Percentiles rank a stretch among this genome's conserved stretches.
These are phyloP conservation scores for Drosophila carrolli DNA, from an alignment of 1,140 invertebrate species.

Conservation along the genomic window DNA sequence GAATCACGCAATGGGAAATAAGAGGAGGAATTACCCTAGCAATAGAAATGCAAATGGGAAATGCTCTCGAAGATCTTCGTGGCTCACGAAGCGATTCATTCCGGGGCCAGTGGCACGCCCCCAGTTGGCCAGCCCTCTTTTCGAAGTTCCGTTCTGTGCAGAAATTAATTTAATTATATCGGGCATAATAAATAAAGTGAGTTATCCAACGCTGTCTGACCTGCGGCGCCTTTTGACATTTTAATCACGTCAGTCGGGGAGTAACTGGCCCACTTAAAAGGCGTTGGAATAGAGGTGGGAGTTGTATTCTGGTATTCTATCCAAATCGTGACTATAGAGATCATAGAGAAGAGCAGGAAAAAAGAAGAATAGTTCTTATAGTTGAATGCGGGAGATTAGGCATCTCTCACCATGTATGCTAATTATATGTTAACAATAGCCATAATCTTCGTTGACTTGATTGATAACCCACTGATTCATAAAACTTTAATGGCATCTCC, in stretches of 20 bases:
- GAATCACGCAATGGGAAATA: constrained; percentile 65
- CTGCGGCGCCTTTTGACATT: constrained; percentile 60
- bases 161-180: constrained; percentile 78
- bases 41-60: constrained; percentile 63
- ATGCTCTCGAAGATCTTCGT: constrained; percentile 57
- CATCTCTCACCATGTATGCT: not conserved
- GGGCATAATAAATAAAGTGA: constrained; percentile 71
- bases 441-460: constrained; percentile 7
- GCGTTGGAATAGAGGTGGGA: constrained; percentile 30
- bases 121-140: not conserved
- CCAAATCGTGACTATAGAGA: constrained; percentile 16
- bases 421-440: constrained; percentile 3
- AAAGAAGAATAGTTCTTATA: not conserved
- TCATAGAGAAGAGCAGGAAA: constrained; percentile 15
- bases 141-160: constrained; percentile 17
- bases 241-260: constrained; percentile 67
- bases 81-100: constrained; percentile 70
- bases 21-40: constrained; percentile 18
- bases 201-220: constrained; percentile 51
- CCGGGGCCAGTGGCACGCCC: constrained; percentile 56
- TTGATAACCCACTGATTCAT: constrained; percentile 49
- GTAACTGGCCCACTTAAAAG: constrained; percentile 54
- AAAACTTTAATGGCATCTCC: constrained; percentile 23
- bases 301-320: constrained; percentile 9
- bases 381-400: not conserved